A percentile compares a stretch with the other conserved stretches of the same genome.
Conservation (phyloP, 2,888 invertebrate genomes). For the Tetropium fuscum region DNA sequence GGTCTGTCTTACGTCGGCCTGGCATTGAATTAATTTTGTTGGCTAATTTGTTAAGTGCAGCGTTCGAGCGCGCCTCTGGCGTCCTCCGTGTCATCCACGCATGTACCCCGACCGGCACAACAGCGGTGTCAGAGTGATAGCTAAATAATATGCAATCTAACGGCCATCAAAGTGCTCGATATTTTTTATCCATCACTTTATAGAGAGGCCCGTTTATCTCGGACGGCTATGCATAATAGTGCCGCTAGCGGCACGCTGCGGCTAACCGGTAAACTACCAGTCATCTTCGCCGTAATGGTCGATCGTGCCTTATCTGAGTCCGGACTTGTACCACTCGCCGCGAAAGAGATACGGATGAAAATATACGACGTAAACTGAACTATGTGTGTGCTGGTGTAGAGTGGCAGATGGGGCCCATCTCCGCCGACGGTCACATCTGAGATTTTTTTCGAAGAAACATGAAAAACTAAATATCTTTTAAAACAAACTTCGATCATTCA, state of each 20-base stretch:
- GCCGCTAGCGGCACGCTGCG: conserved; percentile 47
- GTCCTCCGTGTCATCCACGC: not conserved
- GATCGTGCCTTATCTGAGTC: conserved; percentile 62
- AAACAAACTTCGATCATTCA: too few species aligned
- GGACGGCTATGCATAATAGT: conserved; percentile 51
- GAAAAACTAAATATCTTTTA: too few species aligned
- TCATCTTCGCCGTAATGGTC: conserved; percentile 59
- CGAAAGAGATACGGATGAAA: conserved; percentile 59
- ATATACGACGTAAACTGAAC: conserved; percentile 55
- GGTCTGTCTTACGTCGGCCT: too few species aligned
- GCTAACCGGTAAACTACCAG: conserved; percentile 54
- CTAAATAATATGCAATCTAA: conserved; percentile 32
- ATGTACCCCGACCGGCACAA: conserved; percentile 11
- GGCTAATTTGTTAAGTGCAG: too few species aligned
- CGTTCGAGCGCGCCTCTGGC: conserved; percentile 1
- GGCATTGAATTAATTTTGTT: too few species aligned
- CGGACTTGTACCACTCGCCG: conserved; percentile 56
- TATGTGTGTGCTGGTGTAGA: conserved; percentile 28
- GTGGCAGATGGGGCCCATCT: not conserved
- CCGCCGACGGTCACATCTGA: too few species aligned
- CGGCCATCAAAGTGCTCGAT: conserved; percentile 43
- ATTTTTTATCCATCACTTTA: conserved; percentile 46
- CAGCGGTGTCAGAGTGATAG: conserved; percentile 35
- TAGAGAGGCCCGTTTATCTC: conserved; percentile 48
- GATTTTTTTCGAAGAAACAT: too few species aligned